Conservation (phyloP, 1,140 invertebrate genomes). For the Cydia amplana region DNA sequence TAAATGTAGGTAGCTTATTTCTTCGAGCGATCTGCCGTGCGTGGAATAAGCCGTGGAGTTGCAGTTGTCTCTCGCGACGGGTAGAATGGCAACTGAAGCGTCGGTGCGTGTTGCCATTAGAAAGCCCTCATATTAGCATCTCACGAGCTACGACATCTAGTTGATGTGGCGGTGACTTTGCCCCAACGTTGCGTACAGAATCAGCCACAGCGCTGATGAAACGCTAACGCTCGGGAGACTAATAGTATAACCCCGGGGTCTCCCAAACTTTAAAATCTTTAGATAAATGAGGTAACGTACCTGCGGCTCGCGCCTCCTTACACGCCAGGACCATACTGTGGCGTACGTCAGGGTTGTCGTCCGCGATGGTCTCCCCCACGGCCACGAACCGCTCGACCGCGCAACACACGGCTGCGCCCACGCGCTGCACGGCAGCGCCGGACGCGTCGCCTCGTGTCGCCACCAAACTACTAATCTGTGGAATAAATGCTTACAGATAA, state of each 20-base stretch:
- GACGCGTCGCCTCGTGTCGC: conserved; percentile 80
- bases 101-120: no score
- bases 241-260: no score
- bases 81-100: no score
- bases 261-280: background rate
- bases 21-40: no score
- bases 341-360: conserved; percentile 98
- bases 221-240: no score
- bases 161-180: no score
- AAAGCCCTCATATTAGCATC: no score
- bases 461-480: conserved; percentile 94
- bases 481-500: conserved; percentile 23
- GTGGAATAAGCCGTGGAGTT: background rate
- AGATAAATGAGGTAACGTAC: conserved; percentile 78
- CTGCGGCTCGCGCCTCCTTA: conserved; percentile 96
- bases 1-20: no score
- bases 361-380: conserved; percentile 98
- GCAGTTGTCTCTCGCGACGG: background rate
- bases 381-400: conserved; percentile 98
- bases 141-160: no score
- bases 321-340: conserved; percentile 99
- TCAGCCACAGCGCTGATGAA: no score
- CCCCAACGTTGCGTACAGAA: no score
- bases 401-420: conserved; percentile 96
- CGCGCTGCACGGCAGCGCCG: conserved; percentile 90